Base-by-base conservation (phyloP, 2,113 vertebrate species). In the Numida meleagris region DNA sequence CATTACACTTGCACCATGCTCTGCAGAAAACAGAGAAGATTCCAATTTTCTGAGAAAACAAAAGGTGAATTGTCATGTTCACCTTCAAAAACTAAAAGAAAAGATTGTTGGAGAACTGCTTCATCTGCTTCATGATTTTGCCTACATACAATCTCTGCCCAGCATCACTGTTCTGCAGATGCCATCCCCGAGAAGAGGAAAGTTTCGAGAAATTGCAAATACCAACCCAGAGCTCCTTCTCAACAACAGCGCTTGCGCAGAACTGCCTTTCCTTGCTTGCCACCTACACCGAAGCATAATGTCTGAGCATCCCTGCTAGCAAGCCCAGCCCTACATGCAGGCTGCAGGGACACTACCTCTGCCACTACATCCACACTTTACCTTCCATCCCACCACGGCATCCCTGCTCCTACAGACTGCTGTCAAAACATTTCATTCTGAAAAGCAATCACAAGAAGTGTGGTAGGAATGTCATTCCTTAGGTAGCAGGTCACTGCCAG, bases 141-240 rank as follows among this genome's bases (percentile, higher is more conserved):
- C 19, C 61, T 71, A 6, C 0, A 1, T 6, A 7, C 13, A 33
- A 70, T 67, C 82, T 58, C 75, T 77, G 59, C 59, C 59, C 48
- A 19, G 1, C 25, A 9, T 43, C 66, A 34, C 55, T 55, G 31
- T 6, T 65, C 17, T 46, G 25, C 53, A n/a, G 36, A 2, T 67
- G 62, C 57, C 57, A 8, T 58, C 36, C 2, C 14, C 9, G 61
- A 21, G 61, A 71, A 81, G 7, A 62, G 6, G 65, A 43, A 58
- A 9, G 10, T 46, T 61, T 23, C 38, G 14, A 6, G 71, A 13
- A n/a, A 17, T 29, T 2, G 12, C 29, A 51, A 2, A 23, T 3
- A 1, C 5, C 0, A 9, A 73, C 4, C 16, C 4, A 7, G 45
- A 74, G 59, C n/a, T 67, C 51, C 43, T 1, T 0, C n/a, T 23